These are phyloP conservation scores for Atlantisia rogersi DNA, from an alignment of 2,113 vertebrate species.

Conservation along the genomic window DNA sequence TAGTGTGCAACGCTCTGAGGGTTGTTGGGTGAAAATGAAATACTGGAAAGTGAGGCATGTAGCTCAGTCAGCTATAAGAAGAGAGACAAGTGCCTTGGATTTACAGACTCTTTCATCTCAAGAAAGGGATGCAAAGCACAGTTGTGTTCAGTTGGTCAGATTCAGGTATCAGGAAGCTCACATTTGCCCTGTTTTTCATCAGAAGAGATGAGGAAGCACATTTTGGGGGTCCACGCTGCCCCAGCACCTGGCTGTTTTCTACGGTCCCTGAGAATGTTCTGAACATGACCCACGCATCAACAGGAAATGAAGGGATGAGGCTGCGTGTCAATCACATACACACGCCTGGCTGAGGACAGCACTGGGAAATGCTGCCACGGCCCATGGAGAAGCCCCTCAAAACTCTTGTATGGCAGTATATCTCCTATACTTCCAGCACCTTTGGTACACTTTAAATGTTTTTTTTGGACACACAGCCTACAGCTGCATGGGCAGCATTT, in stretches of 20 bases:
- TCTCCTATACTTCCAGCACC: rapidly evolving
- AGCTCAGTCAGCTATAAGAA: not conserved
- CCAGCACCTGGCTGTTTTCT: not conserved
- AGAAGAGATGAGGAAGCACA: not conserved
- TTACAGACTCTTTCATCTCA: not conserved
- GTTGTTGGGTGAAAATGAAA: not conserved
- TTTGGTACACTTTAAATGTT: rapidly evolving
- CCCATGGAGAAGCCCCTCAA: rapidly evolving
- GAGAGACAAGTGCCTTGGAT: not conserved
- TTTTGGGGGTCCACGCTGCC: not conserved
- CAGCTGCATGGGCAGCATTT: not conserved
- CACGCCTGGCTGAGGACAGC: rapidly evolving
- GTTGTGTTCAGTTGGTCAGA: not conserved
- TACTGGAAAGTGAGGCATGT: not conserved
- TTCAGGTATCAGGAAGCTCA: not conserved
- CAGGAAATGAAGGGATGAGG: not conserved
- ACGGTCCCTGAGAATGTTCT: rapidly evolving
- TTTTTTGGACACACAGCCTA: rapidly evolving
- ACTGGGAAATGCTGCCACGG: not conserved
- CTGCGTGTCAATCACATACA: rapidly evolving
- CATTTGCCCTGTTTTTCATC: not conserved
- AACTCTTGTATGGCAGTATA: rapidly evolving
- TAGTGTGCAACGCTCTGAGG: not conserved
- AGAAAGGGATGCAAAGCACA: not conserved
- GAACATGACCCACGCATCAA: rapidly evolving